Evolutionary conservation across 2,113 vertebrate species (phyloP).

Genomic region (Poecilia latipinna): DNA sequence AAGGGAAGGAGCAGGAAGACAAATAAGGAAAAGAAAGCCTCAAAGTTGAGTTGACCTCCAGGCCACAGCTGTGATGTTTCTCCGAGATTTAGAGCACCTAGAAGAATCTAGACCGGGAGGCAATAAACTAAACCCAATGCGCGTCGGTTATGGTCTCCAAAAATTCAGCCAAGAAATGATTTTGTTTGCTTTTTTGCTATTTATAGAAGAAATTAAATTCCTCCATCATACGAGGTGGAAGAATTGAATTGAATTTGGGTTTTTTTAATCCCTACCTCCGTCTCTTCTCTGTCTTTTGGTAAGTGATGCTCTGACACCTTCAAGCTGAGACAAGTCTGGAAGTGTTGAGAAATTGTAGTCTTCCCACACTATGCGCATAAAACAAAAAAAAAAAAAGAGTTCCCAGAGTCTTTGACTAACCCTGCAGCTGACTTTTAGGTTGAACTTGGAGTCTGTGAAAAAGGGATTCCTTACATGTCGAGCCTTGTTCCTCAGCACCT

Average conservation of each 20-base stretch:
- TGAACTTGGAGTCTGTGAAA: slow-evolving; percentile 17
- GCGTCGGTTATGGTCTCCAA: slow-evolving; percentile 29
- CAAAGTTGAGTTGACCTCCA: slow-evolving; percentile 21
- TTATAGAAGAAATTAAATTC: slow-evolving; percentile 4
- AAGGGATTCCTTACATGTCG: slow-evolving; percentile 72
- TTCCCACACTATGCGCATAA: slow-evolving; percentile 10
- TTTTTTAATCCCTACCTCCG: slow-evolving; percentile 3
- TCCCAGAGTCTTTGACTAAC: slow-evolving; percentile 8
- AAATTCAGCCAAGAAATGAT: background rate
- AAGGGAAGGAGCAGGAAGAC: slow-evolving; percentile 33
- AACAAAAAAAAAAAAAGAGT: slow-evolving; percentile 15
- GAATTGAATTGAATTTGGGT: background rate
- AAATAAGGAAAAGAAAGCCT: slow-evolving; percentile 50
- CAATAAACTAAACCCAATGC: slow-evolving; percentile 21
- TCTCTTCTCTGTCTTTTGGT: slow-evolving; percentile 17
- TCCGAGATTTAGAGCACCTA: slow-evolving; percentile 29
- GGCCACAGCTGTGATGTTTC: slow-evolving; percentile 24
- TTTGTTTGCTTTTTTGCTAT: background rate
- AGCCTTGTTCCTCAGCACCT: slow-evolving; percentile 58
- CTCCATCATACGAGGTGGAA: background rate
- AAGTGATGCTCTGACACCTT: slow-evolving; percentile 37
- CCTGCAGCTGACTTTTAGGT: slow-evolving; percentile 14
- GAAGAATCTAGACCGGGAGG: slow-evolving; percentile 12
- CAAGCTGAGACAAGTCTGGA: slow-evolving; percentile 64
- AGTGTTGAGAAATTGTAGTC: slow-evolving; percentile 30